Evolutionary conservation across 2,113 vertebrate genomes (phyloP).

Genomic region (Colaptes auratus): DNA sequence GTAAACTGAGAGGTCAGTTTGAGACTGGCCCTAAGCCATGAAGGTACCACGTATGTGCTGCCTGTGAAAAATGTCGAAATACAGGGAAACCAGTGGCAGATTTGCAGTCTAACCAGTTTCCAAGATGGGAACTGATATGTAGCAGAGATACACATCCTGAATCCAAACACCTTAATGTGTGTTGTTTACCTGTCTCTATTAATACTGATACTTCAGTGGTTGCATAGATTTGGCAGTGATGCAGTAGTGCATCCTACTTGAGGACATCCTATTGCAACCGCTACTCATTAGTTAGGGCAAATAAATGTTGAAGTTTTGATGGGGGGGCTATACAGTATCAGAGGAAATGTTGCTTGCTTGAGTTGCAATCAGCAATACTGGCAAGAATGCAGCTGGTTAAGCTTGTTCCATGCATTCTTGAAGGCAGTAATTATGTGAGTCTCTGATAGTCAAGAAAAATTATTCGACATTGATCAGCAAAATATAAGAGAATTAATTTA

Average conservation of each 20-base stretch:
- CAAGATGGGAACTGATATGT: not conserved
- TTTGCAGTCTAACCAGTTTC: not conserved
- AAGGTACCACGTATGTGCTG: not conserved
- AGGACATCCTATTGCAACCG: conserved; percentile 31
- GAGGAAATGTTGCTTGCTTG: conserved; percentile 2
- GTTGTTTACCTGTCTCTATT: not conserved
- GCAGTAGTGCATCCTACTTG: not conserved
- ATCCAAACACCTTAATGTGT: not conserved
- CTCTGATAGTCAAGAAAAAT: conserved; percentile 36
- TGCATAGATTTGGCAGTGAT: not conserved
- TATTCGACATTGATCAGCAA: conserved; percentile 50
- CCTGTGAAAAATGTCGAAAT: not conserved
- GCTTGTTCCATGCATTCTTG: conserved; percentile 38
- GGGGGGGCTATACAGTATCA: not conserved
- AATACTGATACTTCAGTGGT: not conserved
- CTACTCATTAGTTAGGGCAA: conserved; percentile 3
- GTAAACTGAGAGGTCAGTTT: conserved; percentile 2
- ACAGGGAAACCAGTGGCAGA: not conserved
- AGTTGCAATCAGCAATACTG: not conserved
- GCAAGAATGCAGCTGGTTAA: conserved; percentile 14
- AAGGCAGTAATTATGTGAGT: conserved; percentile 27
- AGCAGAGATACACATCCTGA: not conserved
- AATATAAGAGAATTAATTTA: conserved; percentile 63
- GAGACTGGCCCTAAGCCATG: conserved; percentile 3
- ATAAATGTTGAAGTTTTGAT: conserved; percentile 45